These are phyloP conservation scores for Sarcophaga bullata DNA, from an alignment of 1,140 invertebrate species.

Conservation along the genomic window DNA sequence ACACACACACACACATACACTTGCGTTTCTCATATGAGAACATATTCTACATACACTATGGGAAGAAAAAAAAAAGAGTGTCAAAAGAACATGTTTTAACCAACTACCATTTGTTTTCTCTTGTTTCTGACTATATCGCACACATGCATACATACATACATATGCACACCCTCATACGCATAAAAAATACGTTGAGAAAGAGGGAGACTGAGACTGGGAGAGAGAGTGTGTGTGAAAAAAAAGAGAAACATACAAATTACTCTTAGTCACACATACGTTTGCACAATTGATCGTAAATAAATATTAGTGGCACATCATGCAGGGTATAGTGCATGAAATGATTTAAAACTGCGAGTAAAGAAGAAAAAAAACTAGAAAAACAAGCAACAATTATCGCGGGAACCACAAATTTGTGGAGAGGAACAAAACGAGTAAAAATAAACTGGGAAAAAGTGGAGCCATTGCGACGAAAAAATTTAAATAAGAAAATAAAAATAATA, in stretches of 20 bases:
- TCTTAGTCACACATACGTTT: not conserved
- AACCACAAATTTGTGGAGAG: too few species aligned
- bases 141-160: not conserved
- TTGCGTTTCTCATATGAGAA: too few species aligned
- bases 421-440: too few species aligned
- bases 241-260: too few species aligned
- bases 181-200: not conserved
- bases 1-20: too few species aligned
- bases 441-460: too few species aligned
- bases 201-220: too few species aligned
- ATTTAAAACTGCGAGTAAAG: not conserved
- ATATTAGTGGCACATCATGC: not conserved
- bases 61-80: not conserved
- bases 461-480: too few species aligned
- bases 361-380: not conserved
- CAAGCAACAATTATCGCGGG: too few species aligned
- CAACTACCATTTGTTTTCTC: not conserved
- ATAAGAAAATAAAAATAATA: too few species aligned
- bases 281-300: slow-evolving; percentile 9
- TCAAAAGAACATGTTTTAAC: slow-evolving; percentile 1
- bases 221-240: too few species aligned
- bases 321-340: slow-evolving; percentile 21
- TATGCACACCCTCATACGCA: not conserved
- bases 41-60: too few species aligned
- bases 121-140: not conserved